Evolutionary conservation across 2,797 vertebrate species (phyloP).

Genomic region (Hyperoplus lanceolatus): DNA sequence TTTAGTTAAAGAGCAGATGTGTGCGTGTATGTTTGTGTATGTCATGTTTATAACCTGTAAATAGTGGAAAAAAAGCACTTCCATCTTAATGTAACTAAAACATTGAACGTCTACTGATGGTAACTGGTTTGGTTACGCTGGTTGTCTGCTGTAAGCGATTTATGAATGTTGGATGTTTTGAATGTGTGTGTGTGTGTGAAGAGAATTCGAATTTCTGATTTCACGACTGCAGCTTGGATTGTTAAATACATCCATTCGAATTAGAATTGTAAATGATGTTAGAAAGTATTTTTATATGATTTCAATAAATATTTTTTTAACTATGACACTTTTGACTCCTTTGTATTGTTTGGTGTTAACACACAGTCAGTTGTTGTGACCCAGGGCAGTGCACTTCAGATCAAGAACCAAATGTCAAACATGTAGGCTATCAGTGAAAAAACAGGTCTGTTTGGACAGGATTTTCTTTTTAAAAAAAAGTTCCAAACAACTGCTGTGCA

Average conservation of each 20-base stretch:
- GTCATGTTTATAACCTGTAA: slow-evolving; percentile 81
- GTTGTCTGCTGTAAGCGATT: slow-evolving; percentile 66
- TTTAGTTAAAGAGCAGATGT: slow-evolving; percentile 68
- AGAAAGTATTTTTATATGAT: slow-evolving; percentile 88
- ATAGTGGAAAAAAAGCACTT: slow-evolving; percentile 83
- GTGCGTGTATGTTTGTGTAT: slow-evolving; percentile 67
- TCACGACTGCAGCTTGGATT: slow-evolving; percentile 79
- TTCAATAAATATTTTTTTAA: slow-evolving; percentile 91
- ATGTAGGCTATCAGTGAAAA: no score
- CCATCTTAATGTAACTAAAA: slow-evolving; percentile 81
- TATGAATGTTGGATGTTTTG: slow-evolving; percentile 45
- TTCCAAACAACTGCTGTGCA: background rate
- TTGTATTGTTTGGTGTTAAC: slow-evolving; percentile 12
- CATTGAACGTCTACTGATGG: slow-evolving; percentile 83
- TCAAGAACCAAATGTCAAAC: background rate
- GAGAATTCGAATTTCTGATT: slow-evolving; percentile 53
- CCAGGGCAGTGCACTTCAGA: background rate
- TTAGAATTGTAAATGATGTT: slow-evolving; percentile 87
- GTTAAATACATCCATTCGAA: slow-evolving; percentile 65
- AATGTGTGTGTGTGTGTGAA: background rate
- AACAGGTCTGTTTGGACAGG: background rate
- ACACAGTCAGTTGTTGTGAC: background rate
- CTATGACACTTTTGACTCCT: slow-evolving; percentile 50
- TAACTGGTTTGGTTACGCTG: slow-evolving; percentile 67
- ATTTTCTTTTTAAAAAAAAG: background rate